Percentiles rank a stretch among this genome's conserved stretches.
Conservation (phyloP, 2,113 vertebrate species). For the Climacteris rufus region DNA sequence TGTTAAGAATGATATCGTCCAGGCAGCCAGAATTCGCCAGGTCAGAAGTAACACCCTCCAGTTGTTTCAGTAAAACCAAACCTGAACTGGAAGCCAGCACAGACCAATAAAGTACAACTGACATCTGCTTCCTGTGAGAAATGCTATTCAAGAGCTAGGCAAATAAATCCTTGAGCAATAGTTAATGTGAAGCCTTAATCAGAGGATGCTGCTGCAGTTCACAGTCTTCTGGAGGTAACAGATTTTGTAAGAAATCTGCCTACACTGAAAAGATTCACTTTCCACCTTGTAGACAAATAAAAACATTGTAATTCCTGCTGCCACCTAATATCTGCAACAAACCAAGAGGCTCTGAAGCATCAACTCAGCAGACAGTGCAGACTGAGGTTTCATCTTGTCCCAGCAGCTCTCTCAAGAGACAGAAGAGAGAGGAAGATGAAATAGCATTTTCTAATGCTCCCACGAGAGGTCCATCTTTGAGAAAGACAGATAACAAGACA, state of each 20-base stretch:
- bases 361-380: fast-evolving
- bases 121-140: not conserved
- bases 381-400: fast-evolving
- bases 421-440: not conserved
- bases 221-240: not conserved
- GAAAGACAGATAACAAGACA: fast-evolving
- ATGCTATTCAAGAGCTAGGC: not conserved
- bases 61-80: not conserved
- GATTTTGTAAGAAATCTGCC: not conserved
- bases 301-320: not conserved
- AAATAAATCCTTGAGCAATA: not conserved
- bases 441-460: not conserved
- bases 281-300: not conserved
- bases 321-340: not conserved
- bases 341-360: not conserved
- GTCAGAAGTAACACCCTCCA: not conserved
- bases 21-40: not conserved
- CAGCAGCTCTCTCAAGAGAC: not conserved
- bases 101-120: not conserved
- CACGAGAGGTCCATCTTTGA: fast-evolving
- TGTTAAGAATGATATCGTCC: not conserved
- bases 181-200: not conserved
- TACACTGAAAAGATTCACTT: not conserved
- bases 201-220: not conserved
- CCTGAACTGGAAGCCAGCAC: not conserved